Evolutionary conservation across 2,797 vertebrate species (phyloP).

Genomic region (Chaunax sp.): DNA sequence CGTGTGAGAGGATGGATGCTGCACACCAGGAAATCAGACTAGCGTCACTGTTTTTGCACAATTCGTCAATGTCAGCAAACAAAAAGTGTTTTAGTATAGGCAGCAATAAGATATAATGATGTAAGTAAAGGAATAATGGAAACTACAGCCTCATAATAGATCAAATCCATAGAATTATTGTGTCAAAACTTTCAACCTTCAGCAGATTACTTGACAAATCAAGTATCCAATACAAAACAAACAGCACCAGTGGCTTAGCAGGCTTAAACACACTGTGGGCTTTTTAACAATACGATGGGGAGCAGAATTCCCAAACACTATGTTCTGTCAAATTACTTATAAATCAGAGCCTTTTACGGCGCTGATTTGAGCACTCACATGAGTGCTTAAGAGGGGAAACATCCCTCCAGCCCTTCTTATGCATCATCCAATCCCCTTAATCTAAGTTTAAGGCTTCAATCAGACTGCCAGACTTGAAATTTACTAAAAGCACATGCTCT

Average conservation of each 20-base stretch:
- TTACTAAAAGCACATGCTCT: constrained; percentile 22
- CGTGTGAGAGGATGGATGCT: constrained; percentile 3
- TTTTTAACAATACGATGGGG: constrained; percentile 7
- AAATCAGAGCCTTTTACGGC: constrained; percentile 29
- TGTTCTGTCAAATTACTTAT: constrained; percentile 37
- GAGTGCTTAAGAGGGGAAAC: constrained; percentile 17
- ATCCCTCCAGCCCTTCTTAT: constrained; percentile 30
- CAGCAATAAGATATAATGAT: constrained; percentile 14
- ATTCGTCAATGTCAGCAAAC: constrained; percentile 5
- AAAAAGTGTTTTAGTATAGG: background rate
- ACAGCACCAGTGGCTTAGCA: background rate
- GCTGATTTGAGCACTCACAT: constrained; percentile 24
- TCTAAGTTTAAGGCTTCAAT: constrained; percentile 53
- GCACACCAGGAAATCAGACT: constrained; percentile 1
- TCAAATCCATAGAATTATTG: background rate
- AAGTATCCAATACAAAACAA: constrained; percentile 8
- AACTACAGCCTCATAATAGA: constrained; percentile 6
- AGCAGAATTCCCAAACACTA: constrained; percentile 29
- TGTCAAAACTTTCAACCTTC: background rate
- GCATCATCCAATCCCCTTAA: constrained; percentile 40
- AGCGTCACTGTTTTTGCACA: constrained; percentile 13
- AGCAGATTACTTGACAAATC: constrained; percentile 4
- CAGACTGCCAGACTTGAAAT: constrained; percentile 19
- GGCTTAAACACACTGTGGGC: background rate
- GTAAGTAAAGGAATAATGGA: constrained; percentile 3